A percentile compares a stretch with the other conserved stretches of the same genome.
These are phyloP conservation scores for Auanema sp. DNA, from an alignment of 2,888 invertebrate species.

Conservation along the genomic window DNA sequence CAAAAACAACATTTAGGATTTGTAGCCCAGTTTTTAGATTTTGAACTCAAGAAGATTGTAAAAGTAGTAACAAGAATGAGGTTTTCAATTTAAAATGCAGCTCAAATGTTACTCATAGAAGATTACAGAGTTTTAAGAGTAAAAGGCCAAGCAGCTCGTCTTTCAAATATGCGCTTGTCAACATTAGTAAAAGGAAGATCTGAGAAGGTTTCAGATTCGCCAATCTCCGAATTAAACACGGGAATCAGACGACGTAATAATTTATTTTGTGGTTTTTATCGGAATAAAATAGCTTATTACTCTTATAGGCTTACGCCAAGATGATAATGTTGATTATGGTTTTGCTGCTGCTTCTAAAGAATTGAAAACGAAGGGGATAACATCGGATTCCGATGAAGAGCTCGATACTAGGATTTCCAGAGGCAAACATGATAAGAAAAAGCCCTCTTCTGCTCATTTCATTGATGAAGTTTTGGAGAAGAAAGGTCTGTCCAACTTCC, in stretches of 20 bases:
- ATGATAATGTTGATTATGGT: constrained; percentile 1
- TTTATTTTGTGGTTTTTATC: too few relatives aligned
- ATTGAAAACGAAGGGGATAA: background rate
- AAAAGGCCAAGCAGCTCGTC: too few relatives aligned
- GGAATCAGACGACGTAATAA: too few relatives aligned
- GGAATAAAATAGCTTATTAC: too few relatives aligned
- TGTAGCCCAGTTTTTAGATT: constrained; percentile 11
- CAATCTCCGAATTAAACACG: too few relatives aligned
- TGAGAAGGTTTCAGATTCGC: too few relatives aligned
- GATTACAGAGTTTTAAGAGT: too few relatives aligned
- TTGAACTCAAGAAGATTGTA: constrained; percentile 15
- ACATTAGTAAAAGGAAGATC: too few relatives aligned
- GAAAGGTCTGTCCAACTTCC: background rate
- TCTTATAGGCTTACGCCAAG: background rate
- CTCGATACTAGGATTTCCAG: background rate
- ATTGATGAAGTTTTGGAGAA: background rate
- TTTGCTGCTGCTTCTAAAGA: background rate
- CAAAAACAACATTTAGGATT: constrained; percentile 7
- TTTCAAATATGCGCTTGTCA: too few relatives aligned
- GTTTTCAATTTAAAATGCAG: background rate
- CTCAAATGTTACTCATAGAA: too few relatives aligned
- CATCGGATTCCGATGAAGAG: background rate
- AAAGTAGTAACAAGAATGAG: constrained; percentile 18
- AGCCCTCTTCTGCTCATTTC: too few relatives aligned
- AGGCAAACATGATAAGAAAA: too few relatives aligned